phyloP scores from a whole-genome alignment of 2,888 invertebrate species.

The Phragmatobia fuliginosa region DNA sequence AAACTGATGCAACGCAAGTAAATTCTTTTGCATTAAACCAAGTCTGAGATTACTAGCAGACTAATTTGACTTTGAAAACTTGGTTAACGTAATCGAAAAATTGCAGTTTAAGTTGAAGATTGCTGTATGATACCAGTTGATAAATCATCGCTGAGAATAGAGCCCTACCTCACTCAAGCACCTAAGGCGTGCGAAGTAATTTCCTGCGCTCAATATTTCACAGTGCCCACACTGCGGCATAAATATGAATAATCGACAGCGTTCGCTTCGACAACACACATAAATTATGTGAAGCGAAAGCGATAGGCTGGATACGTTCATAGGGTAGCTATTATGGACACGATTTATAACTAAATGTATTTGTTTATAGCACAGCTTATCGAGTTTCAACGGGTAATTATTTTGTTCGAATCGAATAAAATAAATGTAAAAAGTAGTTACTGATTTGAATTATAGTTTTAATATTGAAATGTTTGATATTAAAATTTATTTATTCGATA shows the following conservation, averaged over 20 bases:
- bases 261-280: conserved; percentile 67
- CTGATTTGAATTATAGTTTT: conserved; percentile 22
- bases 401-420: conserved; percentile 38
- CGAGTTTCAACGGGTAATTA: conserved; percentile 47
- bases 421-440: conserved; percentile 24
- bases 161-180: conserved; percentile 30
- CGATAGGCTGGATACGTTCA: conserved; percentile 58
- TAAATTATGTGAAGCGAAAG: conserved; percentile 68
- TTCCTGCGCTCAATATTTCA: conserved; percentile 69
- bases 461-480: background rate
- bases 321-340: conserved; percentile 52
- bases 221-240: conserved; percentile 66
- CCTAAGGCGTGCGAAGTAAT: conserved; percentile 66
- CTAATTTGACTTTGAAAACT: background rate
- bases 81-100: background rate
- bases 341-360: conserved; percentile 56
- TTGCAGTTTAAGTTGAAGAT: background rate
- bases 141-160: conserved; percentile 9
- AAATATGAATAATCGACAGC: conserved; percentile 76
- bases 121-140: background rate
- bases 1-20: background rate
- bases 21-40: background rate
- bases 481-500: no score
- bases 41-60: background rate
- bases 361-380: conserved; percentile 52